phyloP scores from a whole-genome alignment of 2,797 vertebrate species.

The Pantherophis alleghaniensis region DNA sequence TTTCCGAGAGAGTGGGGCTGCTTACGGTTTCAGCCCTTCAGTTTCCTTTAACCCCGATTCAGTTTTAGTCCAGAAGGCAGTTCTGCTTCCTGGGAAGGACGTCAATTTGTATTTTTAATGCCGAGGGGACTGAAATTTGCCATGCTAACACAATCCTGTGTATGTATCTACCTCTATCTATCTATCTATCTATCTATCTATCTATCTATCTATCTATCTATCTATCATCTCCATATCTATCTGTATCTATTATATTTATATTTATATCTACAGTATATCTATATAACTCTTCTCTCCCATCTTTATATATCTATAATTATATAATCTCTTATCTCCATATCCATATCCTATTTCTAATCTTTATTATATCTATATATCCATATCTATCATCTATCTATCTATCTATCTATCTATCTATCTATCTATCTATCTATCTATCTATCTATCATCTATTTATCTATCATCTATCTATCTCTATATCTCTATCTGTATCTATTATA shows the following conservation, averaged over 20 bases:
- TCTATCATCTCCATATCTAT: background rate
- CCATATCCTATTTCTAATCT: background rate
- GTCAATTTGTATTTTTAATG: slow-evolving; percentile 1
- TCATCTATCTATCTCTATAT: background rate
- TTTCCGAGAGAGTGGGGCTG: background rate
- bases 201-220: too few relatives aligned
- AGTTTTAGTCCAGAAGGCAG: slow-evolving; percentile 4
- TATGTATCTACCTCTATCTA: background rate
- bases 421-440: too few relatives aligned
- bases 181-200: background rate
- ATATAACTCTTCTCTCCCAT: background rate
- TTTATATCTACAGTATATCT: too few relatives aligned
- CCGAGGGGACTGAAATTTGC: background rate
- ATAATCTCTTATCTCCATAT: background rate
- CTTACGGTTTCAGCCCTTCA: slow-evolving; percentile 2
- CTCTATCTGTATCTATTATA: background rate
- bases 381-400: too few relatives aligned
- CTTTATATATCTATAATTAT: background rate
- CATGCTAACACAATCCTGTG: background rate
- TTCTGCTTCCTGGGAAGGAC: background rate
- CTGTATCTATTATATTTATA: background rate
- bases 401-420: too few relatives aligned
- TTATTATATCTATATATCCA: too few relatives aligned
- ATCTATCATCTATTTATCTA: too few relatives aligned
- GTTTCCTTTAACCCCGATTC: background rate